phyloP scores from a whole-genome alignment of 2,888 invertebrate species.

The Morpho helenor region DNA sequence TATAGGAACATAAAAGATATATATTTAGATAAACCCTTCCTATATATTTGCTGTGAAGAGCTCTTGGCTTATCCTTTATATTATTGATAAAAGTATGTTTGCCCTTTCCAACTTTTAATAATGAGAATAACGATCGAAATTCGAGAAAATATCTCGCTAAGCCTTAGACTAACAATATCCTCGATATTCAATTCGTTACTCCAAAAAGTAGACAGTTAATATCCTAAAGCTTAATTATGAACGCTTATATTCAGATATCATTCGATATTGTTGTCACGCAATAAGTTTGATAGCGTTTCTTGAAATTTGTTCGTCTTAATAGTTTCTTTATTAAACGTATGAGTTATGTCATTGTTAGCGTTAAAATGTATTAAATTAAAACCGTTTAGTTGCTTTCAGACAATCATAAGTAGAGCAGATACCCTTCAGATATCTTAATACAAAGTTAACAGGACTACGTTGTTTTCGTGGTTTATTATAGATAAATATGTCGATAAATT shows the following conservation, averaged over 20 bases:
- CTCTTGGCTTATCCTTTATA: slow-evolving; percentile 17
- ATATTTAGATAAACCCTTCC: neutral
- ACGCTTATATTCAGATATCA: too few relatives aligned
- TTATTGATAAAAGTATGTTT: slow-evolving; percentile 20
- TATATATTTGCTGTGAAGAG: slow-evolving; percentile 13
- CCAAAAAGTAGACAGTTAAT: neutral
- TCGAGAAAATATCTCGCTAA: slow-evolving; percentile 2
- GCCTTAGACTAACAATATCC: neutral
- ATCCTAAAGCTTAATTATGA: too few relatives aligned
- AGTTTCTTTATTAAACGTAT: neutral
- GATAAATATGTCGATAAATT: too few relatives aligned
- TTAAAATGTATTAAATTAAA: too few relatives aligned
- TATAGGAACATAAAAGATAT: neutral
- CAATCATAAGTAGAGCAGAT: too few relatives aligned
- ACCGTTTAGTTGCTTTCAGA: too few relatives aligned
- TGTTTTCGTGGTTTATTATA: too few relatives aligned
- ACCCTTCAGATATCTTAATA: too few relatives aligned
- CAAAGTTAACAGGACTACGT: too few relatives aligned
- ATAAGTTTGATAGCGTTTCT: neutral
- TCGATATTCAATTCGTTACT: slow-evolving; percentile 10
- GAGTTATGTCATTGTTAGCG: too few relatives aligned
- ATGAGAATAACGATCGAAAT: slow-evolving; percentile 25
- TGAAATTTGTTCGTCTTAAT: neutral
- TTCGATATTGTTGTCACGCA: neutral
- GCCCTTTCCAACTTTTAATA: slow-evolving; percentile 35